Evolutionary conservation across 1,140 invertebrate genomes (phyloP).

Genomic region (Papilio machaon): DNA sequence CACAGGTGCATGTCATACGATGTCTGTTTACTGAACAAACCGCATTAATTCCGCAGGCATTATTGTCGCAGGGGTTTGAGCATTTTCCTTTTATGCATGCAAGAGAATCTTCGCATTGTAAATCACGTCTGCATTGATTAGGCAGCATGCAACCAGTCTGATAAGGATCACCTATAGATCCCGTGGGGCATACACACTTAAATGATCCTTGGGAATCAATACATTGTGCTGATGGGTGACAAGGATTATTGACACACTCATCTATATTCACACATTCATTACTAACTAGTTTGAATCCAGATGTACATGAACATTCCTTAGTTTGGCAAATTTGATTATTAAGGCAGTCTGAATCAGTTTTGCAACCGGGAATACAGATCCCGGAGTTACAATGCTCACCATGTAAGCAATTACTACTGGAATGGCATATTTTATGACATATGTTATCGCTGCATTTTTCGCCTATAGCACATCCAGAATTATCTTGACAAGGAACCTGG

Average conservation of each 20-base stretch:
- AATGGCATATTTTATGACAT: slow-evolving; percentile 93
- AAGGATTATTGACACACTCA: slow-evolving; percentile 90
- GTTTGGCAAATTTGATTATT: slow-evolving; percentile 90
- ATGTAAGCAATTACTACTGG: slow-evolving; percentile 93
- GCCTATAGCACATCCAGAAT: slow-evolving; percentile 88
- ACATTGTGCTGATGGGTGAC: slow-evolving; percentile 90
- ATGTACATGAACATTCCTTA: slow-evolving; percentile 89
- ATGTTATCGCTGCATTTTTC: slow-evolving; percentile 91
- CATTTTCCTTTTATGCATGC: slow-evolving; percentile 89
- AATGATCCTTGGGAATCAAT: slow-evolving; percentile 91
- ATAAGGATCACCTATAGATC: slow-evolving; percentile 90
- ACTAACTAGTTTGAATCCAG: slow-evolving; percentile 86
- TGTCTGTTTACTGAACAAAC: slow-evolving; percentile 88
- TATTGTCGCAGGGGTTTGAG: slow-evolving; percentile 87
- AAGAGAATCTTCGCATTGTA: slow-evolving; percentile 87
- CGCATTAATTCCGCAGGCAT: slow-evolving; percentile 88
- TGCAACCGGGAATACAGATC: slow-evolving; percentile 91
- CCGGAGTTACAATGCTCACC: slow-evolving; percentile 93
- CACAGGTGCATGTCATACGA: slow-evolving; percentile 87
- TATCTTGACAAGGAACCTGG: slow-evolving; percentile 88
- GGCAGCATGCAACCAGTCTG: slow-evolving; percentile 87
- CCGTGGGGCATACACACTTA: slow-evolving; percentile 89
- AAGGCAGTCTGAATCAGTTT: slow-evolving; percentile 90
- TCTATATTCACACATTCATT: slow-evolving; percentile 89
- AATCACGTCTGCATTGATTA: slow-evolving; percentile 86